phyloP scores from a whole-genome alignment of 2,888 invertebrate species.

The Hermodice carunculata region DNA sequence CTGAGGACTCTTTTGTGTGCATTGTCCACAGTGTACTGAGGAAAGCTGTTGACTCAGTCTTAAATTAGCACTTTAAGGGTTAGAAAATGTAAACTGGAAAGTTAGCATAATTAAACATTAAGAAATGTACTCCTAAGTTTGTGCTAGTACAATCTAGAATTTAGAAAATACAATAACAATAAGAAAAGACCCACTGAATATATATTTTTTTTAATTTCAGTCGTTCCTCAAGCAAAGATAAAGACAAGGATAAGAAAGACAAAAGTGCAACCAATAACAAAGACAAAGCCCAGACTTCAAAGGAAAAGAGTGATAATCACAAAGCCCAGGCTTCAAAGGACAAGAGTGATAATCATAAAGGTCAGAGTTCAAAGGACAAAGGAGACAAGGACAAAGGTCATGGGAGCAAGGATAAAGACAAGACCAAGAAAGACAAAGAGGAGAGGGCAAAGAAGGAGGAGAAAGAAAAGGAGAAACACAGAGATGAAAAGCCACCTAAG shows the following conservation, averaged over 20 bases:
- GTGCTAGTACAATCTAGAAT: too few species aligned
- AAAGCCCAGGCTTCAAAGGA: neutral
- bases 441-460: conserved; percentile 28
- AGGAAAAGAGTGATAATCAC: neutral
- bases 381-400: conserved; percentile 3
- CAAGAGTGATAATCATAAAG: conserved; percentile 2
- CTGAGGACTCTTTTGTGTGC: too few species aligned
- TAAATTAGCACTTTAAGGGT: too few species aligned
- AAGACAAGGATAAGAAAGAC: neutral
- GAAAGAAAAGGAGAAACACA: conserved; percentile 1
- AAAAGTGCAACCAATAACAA: neutral
- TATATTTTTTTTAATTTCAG: too few species aligned
- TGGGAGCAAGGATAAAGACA: neutral
- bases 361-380: too few species aligned
- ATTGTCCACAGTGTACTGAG: too few species aligned
- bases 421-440: conserved; percentile 2
- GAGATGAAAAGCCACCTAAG: neutral
- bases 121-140: too few species aligned
- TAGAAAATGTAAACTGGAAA: too few species aligned
- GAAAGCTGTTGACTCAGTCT: too few species aligned
- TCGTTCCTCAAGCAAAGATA: neutral
- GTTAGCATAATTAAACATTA: too few species aligned
- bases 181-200: too few species aligned
- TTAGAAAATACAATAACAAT: too few species aligned
- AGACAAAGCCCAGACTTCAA: neutral